A percentile compares a stretch with the other conserved stretches of the same genome.
Conservation (phyloP, 2,113 vertebrate species). For the Aldabrachelys gigantea region DNA sequence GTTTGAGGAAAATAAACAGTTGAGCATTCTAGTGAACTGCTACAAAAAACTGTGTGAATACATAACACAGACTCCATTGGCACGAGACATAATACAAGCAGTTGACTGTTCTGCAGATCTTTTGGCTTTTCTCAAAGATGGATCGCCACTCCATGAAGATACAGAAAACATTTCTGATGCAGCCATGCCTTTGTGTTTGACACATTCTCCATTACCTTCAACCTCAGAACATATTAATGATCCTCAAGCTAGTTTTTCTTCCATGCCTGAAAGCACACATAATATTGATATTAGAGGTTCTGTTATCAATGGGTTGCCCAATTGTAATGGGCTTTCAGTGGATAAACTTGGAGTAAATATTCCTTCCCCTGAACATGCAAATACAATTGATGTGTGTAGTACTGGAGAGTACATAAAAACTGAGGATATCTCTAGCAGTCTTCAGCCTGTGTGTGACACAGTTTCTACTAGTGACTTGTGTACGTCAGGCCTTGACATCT, state of each 20-base stretch:
- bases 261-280: conserved; percentile 77
- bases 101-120: conserved; percentile 91
- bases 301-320: conserved; percentile 89
- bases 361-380: conserved; percentile 86
- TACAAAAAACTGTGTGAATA: conserved; percentile 96
- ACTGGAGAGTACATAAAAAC: conserved; percentile 87
- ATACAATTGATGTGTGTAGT: conserved; percentile 82
- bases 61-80: conserved; percentile 90
- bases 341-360: conserved; percentile 86
- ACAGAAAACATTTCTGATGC: conserved; percentile 80
- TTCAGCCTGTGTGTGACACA: conserved; percentile 88
- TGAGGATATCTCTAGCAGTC: conserved; percentile 83
- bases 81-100: conserved; percentile 87
- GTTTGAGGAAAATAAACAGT: conserved; percentile 95
- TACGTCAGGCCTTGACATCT: conserved; percentile 88
- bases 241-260: conserved; percentile 72
- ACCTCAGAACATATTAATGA: conserved; percentile 82
- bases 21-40: conserved; percentile 92
- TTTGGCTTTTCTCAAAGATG: conserved; percentile 91
- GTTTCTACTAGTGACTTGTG: conserved; percentile 86
- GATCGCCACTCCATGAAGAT: conserved; percentile 84
- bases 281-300: conserved; percentile 78
- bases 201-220: conserved; percentile 86
- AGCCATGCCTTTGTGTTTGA: conserved; percentile 83
- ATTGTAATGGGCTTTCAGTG: conserved; percentile 90